Percentiles rank a stretch among this genome's conserved stretches.
phyloP scores from a whole-genome alignment of 2,113 vertebrate species.

The Phrynosoma blainvillii region DNA sequence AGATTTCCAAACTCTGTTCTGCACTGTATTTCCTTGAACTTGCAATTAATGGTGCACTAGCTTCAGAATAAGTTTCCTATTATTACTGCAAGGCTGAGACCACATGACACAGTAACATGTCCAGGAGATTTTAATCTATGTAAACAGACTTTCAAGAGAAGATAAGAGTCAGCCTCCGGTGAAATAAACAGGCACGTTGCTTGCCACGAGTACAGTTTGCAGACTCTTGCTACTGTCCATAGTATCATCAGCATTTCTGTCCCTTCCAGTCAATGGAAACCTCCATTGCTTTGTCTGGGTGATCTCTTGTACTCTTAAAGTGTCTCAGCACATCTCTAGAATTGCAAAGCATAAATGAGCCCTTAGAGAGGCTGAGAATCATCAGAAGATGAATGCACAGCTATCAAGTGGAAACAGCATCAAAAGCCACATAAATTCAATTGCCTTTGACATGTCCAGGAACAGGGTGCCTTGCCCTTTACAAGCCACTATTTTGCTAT shows the following conservation, averaged over 20 bases:
- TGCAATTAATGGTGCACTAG: not conserved
- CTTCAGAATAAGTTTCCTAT: not conserved
- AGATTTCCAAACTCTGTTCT: not conserved
- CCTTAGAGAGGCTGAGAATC: not conserved
- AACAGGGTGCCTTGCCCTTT: not conserved
- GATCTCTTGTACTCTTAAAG: not conserved
- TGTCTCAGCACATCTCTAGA: rapidly evolving
- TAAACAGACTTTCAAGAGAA: rapidly evolving
- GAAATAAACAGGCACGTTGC: not conserved
- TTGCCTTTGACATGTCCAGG: not conserved
- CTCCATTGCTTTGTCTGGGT: slow-evolving; percentile 18
- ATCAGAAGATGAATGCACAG: not conserved
- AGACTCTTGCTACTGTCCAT: not conserved
- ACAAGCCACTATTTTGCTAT: not conserved
- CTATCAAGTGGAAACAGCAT: rapidly evolving
- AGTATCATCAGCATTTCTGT: rapidly evolving
- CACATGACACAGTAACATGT: slow-evolving; percentile 25
- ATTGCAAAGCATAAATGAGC: not conserved
- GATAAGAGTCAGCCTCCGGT: not conserved
- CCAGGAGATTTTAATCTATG: not conserved
- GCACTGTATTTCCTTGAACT: not conserved
- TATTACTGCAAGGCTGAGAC: rapidly evolving
- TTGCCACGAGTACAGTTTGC: slow-evolving; percentile 4
- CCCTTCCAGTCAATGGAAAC: rapidly evolving
- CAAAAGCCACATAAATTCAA: not conserved